phyloP scores from a whole-genome alignment of 1,140 invertebrate species.

The Drosophila azteca region DNA sequence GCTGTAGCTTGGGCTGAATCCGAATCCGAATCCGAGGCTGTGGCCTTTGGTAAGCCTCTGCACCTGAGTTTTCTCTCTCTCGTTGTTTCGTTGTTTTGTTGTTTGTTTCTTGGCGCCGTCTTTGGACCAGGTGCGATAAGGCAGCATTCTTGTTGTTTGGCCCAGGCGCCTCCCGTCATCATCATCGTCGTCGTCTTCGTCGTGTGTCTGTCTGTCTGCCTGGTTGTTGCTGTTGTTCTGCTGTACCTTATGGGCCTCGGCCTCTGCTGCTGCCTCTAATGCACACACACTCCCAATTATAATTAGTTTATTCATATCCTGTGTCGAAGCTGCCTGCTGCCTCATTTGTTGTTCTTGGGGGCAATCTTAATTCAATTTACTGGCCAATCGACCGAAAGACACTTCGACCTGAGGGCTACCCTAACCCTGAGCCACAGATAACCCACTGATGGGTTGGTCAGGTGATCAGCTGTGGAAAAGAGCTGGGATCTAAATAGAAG shows the following conservation, averaged over 20 bases:
- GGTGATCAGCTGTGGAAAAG: neutral
- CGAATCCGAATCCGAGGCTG: neutral
- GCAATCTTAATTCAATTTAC: conserved; percentile 83
- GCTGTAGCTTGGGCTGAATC: conserved; percentile 6
- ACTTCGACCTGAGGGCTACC: conserved; percentile 37
- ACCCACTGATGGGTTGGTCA: neutral
- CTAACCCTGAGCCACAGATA: conserved; percentile 1
- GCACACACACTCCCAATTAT: conserved; percentile 61
- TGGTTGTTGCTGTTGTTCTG: neutral
- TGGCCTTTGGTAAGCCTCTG: neutral
- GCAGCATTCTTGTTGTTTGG: conserved; percentile 70
- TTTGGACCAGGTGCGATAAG: conserved; percentile 77
- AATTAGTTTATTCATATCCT: conserved; percentile 82
- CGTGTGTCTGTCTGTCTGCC: too few relatives aligned
- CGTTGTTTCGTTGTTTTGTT: conserved; percentile 29
- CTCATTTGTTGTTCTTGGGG: conserved; percentile 72
- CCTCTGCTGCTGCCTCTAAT: conserved; percentile 52
- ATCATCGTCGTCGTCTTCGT: conserved; percentile 17
- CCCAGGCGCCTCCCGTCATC: conserved; percentile 25
- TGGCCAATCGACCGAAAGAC: conserved; percentile 12
- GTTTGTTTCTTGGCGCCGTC: conserved; percentile 66
- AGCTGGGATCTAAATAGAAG: too few relatives aligned
- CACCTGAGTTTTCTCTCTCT: neutral
- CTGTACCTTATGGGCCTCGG: conserved; percentile 29
- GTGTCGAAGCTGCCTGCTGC: conserved; percentile 64